Conservation (phyloP, 2,888 invertebrate species). For the Metellina segmentata region DNA sequence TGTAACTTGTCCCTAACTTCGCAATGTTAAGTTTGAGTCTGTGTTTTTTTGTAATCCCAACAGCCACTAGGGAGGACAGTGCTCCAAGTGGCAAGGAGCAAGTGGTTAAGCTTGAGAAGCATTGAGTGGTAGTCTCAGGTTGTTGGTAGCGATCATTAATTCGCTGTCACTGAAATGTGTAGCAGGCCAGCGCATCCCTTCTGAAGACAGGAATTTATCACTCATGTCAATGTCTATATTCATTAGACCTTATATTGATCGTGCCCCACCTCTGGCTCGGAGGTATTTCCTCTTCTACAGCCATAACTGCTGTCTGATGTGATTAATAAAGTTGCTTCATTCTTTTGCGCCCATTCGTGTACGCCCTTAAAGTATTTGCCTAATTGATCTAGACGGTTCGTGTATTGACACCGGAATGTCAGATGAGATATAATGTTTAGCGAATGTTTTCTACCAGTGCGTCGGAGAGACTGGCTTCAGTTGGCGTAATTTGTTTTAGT, state of each 20-base stretch:
- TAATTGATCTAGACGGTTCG: constrained; percentile 15
- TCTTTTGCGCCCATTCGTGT: background rate
- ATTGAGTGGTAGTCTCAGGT: constrained; percentile 42
- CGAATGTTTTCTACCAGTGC: background rate
- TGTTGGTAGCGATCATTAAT: constrained; percentile 63
- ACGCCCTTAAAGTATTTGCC: constrained; percentile 13
- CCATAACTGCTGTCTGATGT: constrained; percentile 21
- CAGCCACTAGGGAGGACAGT: too few species aligned
- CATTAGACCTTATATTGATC: constrained; percentile 66
- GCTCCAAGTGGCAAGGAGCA: constrained; percentile 16
- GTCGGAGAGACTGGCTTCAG: background rate
- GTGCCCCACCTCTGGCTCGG: constrained; percentile 42
- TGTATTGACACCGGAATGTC: constrained; percentile 27
- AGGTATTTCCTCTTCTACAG: constrained; percentile 51
- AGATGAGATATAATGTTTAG: constrained; percentile 5
- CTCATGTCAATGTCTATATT: constrained; percentile 71
- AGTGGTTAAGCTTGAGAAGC: constrained; percentile 21
- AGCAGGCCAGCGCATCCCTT: constrained; percentile 45
- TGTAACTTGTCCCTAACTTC: constrained; percentile 9
- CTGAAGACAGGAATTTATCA: constrained; percentile 55
- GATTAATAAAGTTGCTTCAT: constrained; percentile 55
- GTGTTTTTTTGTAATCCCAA: background rate
- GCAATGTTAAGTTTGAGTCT: background rate
- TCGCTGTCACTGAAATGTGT: constrained; percentile 49
- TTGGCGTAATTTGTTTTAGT: background rate